Conservation (phyloP, 1,140 invertebrate species). For the Berghia stephanieae region DNA sequence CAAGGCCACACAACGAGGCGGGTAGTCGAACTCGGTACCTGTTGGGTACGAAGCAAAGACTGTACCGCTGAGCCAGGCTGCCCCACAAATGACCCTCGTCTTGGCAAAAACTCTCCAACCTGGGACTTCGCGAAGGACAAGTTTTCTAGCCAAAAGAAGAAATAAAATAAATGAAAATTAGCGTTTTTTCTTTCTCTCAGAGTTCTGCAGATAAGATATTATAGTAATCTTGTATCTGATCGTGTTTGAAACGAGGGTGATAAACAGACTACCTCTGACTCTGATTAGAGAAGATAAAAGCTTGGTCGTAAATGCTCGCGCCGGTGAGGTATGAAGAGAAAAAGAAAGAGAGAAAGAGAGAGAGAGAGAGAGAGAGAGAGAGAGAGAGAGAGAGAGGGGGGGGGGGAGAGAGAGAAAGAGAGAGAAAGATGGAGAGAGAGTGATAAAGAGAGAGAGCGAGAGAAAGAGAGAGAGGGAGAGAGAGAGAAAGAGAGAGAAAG, state of each 20-base stretch:
- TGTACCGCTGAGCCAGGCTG: too few relatives aligned
- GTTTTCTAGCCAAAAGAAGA: too few relatives aligned
- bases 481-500: slow-evolving; percentile 21
- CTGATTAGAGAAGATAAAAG: not conserved
- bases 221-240: not conserved
- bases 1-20: too few relatives aligned
- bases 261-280: not conserved
- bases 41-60: too few relatives aligned
- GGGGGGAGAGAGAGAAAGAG: slow-evolving; percentile 21
- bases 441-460: slow-evolving; percentile 22
- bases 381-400: slow-evolving; percentile 14
- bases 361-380: slow-evolving; percentile 20
- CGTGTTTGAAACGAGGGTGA: too few relatives aligned
- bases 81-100: too few relatives aligned
- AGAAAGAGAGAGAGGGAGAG: slow-evolving; percentile 20
- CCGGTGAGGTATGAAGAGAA: too few relatives aligned
- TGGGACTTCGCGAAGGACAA: too few relatives aligned
- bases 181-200: not conserved
- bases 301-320: not conserved
- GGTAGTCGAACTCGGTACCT: too few relatives aligned
- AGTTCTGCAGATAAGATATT: not conserved
- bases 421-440: slow-evolving; percentile 14
- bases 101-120: too few relatives aligned
- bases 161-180: not conserved
- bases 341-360: slow-evolving; percentile 12